Conservation (phyloP, 2,113 vertebrate genomes). For the Antechinus flavipes region DNA sequence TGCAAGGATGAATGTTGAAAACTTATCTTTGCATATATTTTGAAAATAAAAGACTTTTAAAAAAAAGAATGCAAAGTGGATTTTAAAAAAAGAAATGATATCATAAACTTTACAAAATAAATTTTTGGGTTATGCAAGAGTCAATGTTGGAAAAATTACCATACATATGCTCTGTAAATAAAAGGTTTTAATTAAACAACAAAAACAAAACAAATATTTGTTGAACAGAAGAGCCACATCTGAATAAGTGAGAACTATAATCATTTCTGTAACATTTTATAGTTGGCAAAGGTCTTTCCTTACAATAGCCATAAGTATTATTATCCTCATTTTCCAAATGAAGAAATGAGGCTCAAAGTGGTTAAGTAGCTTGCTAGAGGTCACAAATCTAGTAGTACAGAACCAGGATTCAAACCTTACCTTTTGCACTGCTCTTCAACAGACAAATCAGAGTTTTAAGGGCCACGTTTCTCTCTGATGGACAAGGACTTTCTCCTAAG, state of each 20-base stretch:
- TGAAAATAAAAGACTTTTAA: no score
- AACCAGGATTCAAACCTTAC: not conserved
- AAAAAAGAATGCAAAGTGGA: no score
- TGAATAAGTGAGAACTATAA: not conserved
- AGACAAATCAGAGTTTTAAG: not conserved
- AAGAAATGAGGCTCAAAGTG: not conserved
- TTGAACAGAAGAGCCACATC: conserved; percentile 1
- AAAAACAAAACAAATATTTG: not conserved
- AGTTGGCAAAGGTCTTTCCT: not conserved
- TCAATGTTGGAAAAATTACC: no score
- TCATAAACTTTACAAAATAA: no score
- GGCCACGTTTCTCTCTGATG: not conserved
- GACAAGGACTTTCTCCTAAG: not conserved
- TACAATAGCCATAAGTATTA: not conserved
- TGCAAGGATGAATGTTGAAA: no score
- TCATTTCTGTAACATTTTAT: not conserved
- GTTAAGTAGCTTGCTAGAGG: not conserved
- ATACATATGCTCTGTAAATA: no score
- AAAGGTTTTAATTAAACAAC: no score
- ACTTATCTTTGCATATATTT: no score
- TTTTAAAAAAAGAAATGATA: no score
- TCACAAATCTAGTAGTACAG: not conserved
- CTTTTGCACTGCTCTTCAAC: not conserved
- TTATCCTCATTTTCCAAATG: not conserved
- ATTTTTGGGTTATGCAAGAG: no score